Evolutionary conservation across 1,140 invertebrate genomes (phyloP).

Genomic region (Aphidius ervi): DNA sequence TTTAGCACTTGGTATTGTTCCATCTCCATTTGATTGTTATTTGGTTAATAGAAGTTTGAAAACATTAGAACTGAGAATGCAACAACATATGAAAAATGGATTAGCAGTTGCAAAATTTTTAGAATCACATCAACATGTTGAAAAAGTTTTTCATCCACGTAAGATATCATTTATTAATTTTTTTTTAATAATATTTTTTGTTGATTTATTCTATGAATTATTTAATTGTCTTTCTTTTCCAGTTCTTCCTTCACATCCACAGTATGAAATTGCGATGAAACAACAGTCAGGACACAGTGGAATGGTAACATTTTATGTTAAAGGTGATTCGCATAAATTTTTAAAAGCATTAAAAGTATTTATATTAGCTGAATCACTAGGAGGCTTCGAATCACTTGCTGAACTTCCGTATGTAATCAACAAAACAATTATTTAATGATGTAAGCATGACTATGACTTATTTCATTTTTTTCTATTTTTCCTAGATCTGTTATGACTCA

Average conservation of each 20-base stretch:
- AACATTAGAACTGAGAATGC: slow-evolving; percentile 89
- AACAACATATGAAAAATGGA: slow-evolving; percentile 77
- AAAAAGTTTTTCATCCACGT: slow-evolving; percentile 83
- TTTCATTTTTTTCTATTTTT: slow-evolving; percentile 28
- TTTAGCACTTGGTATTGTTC: slow-evolving; percentile 82
- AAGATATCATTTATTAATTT: slow-evolving; percentile 28
- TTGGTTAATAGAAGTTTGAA: slow-evolving; percentile 92
- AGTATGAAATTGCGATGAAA: slow-evolving; percentile 75
- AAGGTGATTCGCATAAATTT: slow-evolving; percentile 77
- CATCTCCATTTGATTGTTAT: slow-evolving; percentile 95
- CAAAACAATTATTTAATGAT: slow-evolving; percentile 20
- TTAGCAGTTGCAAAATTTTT: slow-evolving; percentile 76
- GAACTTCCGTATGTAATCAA: slow-evolving; percentile 72
- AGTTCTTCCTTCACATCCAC: slow-evolving; percentile 88
- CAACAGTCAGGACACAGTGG: slow-evolving; percentile 90
- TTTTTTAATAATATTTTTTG: not conserved
- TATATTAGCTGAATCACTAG: slow-evolving; percentile 90
- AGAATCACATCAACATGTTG: slow-evolving; percentile 72
- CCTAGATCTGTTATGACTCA: slow-evolving; percentile 75
- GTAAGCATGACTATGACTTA: slow-evolving; percentile 21
- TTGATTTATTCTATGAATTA: not conserved
- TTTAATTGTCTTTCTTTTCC: slow-evolving; percentile 21
- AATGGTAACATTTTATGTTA: slow-evolving; percentile 86
- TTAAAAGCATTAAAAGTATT: slow-evolving; percentile 77
- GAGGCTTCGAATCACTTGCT: slow-evolving; percentile 90